These are phyloP conservation scores for Pipra filicauda DNA, from an alignment of 2,113 vertebrate genomes.

Conservation along the genomic window DNA sequence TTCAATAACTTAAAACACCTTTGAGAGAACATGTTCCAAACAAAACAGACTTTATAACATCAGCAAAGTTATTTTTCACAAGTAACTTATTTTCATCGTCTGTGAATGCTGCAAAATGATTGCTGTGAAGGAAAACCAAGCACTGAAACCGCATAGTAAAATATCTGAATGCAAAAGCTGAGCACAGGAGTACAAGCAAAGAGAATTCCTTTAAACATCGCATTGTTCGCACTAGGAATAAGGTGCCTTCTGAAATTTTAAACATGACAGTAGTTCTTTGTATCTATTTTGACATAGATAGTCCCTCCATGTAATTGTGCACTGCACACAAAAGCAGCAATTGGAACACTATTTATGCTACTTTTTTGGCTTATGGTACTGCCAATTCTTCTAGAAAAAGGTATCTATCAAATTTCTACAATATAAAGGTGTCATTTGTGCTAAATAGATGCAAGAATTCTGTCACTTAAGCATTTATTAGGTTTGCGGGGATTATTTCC, in stretches of 20 bases:
- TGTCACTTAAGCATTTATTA: background rate
- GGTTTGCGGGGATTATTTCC: background rate
- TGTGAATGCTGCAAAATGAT: background rate
- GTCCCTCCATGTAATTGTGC: rapidly evolving
- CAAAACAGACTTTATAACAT: background rate
- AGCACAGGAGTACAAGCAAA: background rate
- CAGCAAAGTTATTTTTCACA: background rate
- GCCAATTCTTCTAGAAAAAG: background rate
- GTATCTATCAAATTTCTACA: background rate
- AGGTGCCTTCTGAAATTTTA: background rate
- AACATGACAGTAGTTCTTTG: background rate
- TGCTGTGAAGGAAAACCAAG: background rate
- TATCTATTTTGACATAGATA: background rate
- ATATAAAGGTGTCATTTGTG: background rate
- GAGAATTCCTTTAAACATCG: background rate
- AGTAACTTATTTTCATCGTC: background rate
- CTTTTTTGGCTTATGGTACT: background rate
- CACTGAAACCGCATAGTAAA: background rate
- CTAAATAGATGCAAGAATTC: background rate
- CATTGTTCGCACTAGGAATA: background rate
- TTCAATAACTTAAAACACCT: background rate
- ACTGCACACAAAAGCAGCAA: background rate
- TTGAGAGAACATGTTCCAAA: background rate
- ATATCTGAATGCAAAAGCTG: background rate
- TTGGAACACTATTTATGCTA: background rate